Evolutionary conservation across 1,140 invertebrate genomes (phyloP).

Genomic region (Heliconius eleuchia): DNA sequence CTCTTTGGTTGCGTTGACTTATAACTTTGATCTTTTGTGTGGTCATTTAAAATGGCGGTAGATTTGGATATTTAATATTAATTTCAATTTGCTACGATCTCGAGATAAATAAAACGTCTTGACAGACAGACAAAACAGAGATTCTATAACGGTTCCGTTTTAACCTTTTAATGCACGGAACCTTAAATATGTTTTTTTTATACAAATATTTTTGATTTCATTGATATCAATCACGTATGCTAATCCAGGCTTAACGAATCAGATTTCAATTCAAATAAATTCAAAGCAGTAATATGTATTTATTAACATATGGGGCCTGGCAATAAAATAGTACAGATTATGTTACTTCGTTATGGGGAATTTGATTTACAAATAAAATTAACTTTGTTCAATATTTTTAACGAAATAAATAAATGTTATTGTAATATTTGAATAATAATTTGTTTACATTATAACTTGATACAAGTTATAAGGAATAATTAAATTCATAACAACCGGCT

Average conservation of each 20-base stretch:
- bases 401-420: background rate
- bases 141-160: no score
- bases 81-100: no score
- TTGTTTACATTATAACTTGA: background rate
- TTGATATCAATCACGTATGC: slow-evolving; percentile 15
- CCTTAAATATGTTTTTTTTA: no score
- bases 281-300: slow-evolving; percentile 4
- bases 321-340: slow-evolving; percentile 17
- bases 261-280: slow-evolving; percentile 15
- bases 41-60: no score
- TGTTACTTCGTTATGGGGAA: background rate
- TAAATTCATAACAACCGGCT: no score
- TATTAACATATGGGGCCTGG: background rate
- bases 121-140: no score
- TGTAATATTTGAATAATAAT: background rate
- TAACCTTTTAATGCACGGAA: no score
- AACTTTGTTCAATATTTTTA: background rate
- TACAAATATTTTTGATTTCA: background rate
- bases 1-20: no score
- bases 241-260: slow-evolving; percentile 19
- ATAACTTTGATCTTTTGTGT: no score
- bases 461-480: background rate
- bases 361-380: slow-evolving; percentile 1
- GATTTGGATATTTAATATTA: no score
- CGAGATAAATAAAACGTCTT: no score